Percentiles rank a stretch among this genome's conserved stretches.
phyloP scores from a whole-genome alignment of 2,113 vertebrate genomes.

The Megaleporinus macrocephalus region DNA sequence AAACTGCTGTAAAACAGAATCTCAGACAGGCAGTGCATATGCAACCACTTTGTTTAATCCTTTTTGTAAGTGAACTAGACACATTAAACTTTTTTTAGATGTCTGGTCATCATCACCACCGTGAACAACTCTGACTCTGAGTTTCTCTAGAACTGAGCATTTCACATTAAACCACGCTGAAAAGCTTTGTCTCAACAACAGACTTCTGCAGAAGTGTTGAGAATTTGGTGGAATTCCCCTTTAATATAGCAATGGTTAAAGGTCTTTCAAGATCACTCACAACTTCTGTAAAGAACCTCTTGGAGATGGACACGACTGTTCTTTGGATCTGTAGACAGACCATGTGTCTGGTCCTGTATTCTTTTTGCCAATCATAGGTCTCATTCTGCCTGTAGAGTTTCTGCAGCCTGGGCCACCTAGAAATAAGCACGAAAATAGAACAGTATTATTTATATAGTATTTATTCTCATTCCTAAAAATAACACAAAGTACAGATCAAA shows the following conservation, averaged over 20 bases:
- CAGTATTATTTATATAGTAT: not conserved
- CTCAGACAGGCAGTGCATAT: no score
- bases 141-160: no score
- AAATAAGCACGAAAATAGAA: not conserved
- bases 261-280: conserved; percentile 77
- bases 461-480: not conserved
- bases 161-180: not conserved
- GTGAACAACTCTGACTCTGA: not conserved
- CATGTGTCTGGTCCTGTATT: conserved; percentile 89
- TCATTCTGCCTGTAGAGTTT: conserved; percentile 90
- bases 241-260: no score
- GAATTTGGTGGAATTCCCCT: not conserved
- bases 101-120: not conserved
- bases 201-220: not conserved
- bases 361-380: conserved; percentile 89
- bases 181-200: not conserved
- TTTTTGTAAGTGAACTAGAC: no score
- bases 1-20: no score
- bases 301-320: conserved; percentile 92
- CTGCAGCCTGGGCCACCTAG: conserved; percentile 93
- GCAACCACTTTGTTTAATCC: no score
- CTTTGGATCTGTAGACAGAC: conserved; percentile 88
- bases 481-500: not conserved
- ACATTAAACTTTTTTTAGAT: not conserved
- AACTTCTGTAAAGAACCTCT: conserved; percentile 94